phyloP scores from a whole-genome alignment of 2,797 vertebrate genomes.

The Psittacula echo region DNA sequence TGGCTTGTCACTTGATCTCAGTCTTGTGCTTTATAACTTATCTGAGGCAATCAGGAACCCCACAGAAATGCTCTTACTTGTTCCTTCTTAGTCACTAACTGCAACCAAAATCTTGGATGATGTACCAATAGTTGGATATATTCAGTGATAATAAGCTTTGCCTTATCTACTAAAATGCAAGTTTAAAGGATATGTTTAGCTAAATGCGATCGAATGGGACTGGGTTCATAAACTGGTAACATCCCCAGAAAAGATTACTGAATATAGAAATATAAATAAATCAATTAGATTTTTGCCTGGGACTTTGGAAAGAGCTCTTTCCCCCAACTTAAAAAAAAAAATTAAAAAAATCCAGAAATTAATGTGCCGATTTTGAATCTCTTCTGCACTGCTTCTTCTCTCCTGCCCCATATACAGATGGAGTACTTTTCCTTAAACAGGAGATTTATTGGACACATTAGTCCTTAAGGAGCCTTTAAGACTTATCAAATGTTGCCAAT shows the following conservation, averaged over 20 bases:
- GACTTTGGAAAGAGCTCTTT: not conserved
- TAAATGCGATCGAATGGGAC: not conserved
- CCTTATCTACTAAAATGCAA: not conserved
- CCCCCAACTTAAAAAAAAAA: not conserved
- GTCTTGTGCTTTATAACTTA: not conserved
- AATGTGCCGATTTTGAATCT: not conserved
- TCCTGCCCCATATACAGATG: not conserved
- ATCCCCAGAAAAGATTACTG: not conserved
- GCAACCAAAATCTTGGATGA: not conserved
- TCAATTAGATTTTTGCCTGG: not conserved
- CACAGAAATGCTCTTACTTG: not conserved
- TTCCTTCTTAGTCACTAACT: not conserved
- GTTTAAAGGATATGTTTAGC: not conserved
- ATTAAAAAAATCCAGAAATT: not conserved
- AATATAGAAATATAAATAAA: not conserved
- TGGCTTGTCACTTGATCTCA: not conserved
- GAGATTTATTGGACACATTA: not conserved
- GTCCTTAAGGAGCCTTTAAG: not conserved
- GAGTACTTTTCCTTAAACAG: not conserved
- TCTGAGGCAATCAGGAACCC: not conserved
- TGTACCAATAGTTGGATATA: not conserved
- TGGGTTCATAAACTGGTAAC: not conserved
- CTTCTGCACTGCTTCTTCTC: not conserved
- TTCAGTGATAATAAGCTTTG: not conserved
- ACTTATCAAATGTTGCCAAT: not conserved